Conservation (phyloP, 2,113 vertebrate genomes). For the Lichenostomus cassidix region DNA sequence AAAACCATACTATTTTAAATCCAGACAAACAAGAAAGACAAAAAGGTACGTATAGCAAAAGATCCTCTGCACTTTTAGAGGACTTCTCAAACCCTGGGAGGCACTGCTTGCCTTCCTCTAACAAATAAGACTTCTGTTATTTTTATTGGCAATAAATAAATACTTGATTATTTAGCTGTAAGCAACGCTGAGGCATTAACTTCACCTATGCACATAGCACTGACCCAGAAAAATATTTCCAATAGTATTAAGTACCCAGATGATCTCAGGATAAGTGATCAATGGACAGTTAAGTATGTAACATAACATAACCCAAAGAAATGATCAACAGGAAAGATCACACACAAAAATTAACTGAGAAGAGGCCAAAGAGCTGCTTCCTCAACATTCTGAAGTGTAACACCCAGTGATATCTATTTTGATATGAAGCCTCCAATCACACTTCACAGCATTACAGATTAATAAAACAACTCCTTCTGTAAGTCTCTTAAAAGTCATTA, state of each 20-base stretch:
- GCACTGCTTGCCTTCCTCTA: background rate
- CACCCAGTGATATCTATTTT: background rate
- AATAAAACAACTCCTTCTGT: constrained; percentile 13
- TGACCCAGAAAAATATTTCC: constrained; percentile 11
- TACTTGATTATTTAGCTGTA: background rate
- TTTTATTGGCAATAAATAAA: constrained; percentile 3
- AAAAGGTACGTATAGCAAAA: background rate
- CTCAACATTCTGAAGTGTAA: background rate
- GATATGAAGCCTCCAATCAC: constrained; percentile 25
- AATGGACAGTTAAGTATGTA: constrained; percentile 26
- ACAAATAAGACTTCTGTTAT: background rate
- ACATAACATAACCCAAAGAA: constrained; percentile 1
- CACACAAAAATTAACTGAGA: constrained; percentile 33
- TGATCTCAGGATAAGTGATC: constrained; percentile 15
- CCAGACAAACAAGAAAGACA: background rate
- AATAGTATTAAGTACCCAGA: constrained; percentile 53
- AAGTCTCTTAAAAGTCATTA: constrained; percentile 38
- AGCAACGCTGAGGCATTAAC: background rate
- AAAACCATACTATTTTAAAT: constrained; percentile 8
- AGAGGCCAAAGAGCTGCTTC: constrained; percentile 9
- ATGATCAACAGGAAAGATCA: constrained; percentile 40
- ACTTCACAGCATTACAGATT: constrained; percentile 4
- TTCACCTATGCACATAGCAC: background rate
- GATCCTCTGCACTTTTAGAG: background rate
- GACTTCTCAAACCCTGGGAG: background rate